Percentiles rank a stretch among this genome's conserved stretches.
phyloP scores from a whole-genome alignment of 2,113 vertebrate species.

The Platysteira castanea region DNA sequence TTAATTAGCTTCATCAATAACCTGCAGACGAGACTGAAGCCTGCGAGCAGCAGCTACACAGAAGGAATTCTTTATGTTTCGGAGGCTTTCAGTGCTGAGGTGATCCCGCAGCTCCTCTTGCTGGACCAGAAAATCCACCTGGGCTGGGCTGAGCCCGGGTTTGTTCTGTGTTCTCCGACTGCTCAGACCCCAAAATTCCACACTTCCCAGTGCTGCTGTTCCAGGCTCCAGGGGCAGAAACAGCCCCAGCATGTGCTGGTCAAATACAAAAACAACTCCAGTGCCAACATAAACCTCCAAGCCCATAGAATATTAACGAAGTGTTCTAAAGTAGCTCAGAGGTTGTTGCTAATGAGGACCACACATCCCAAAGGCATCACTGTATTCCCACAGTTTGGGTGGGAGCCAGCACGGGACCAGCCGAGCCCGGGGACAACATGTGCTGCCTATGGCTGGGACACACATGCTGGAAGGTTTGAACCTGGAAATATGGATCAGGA shows the following conservation, averaged over 20 bases:
- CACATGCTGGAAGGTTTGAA: not conserved
- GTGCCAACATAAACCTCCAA: not conserved
- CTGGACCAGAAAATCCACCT: not conserved
- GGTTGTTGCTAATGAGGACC: not conserved
- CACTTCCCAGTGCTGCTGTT: not conserved
- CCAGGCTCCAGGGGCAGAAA: not conserved
- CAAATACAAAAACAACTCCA: not conserved
- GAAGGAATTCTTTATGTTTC: not conserved
- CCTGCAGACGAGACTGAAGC: not conserved
- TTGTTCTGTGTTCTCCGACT: not conserved
- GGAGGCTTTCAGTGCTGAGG: not conserved
- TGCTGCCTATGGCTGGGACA: not conserved
- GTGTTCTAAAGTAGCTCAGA: not conserved
- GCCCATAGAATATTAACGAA: not conserved
- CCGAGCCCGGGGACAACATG: rapidly evolving
- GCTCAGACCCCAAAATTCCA: not conserved
- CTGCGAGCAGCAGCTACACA: not conserved
- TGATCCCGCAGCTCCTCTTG: not conserved
- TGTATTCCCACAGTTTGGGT: not conserved
- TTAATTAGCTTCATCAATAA: not conserved
- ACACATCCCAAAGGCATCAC: not conserved
- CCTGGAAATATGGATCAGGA: not conserved
- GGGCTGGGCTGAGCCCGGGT: not conserved
- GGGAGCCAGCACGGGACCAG: not conserved
- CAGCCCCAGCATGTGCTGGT: not conserved